Evolutionary conservation across 2,113 vertebrate species (phyloP), one percentile per base, ranked within the genome.

Genomic region (Mohoua ochrocephala): DNA sequence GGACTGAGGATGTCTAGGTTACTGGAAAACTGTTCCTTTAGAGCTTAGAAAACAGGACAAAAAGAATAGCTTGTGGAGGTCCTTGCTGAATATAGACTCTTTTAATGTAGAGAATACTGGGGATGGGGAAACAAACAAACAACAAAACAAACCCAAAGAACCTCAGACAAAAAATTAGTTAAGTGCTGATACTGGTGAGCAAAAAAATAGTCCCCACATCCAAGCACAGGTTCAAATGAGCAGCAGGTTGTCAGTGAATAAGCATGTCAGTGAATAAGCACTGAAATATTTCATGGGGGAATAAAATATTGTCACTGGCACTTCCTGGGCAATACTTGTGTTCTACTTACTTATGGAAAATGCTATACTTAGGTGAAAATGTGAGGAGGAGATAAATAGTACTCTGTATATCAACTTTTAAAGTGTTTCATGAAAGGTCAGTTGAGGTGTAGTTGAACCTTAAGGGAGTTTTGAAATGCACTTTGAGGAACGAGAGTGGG

Each of bases 331-430:
- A 74, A 23, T 68, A 22, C 7, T 50, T 37, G 13, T 11, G 2
- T 30, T 53, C 23, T 56, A 5, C 42, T 28, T 59, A 15, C n/a
- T 37, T 31, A 10, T 0, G 4, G 13, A 37, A 78, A 65, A 81
- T 44, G 24, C 3, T 60, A 2, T 44, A 37, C 37, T 52, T 45
- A 12, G 21, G 17, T 69, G 10, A 70, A 82, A 87, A 69, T 52
- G 24, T 3, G 4, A 57, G 44, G n/a, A 53, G 26, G 20, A 57
- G 21, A 24, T 52, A 69, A 77, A 56, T 6, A 56, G 10, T 4
- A 2, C 10, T 41, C 11, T 30, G 0, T 33, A n/a, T 71, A 41
- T 28, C 11, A 54, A 4, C 61, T 67, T 74, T 60, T 28, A 0
- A 49, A 47, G 13, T 50, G 18, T 42, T 92, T 35, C 7, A 1